Percentiles rank a stretch among this genome's conserved stretches.
These are phyloP conservation scores for Cryptomyrus ogoouensis DNA, from an alignment of 2,113 vertebrate genomes.

Conservation along the genomic window DNA sequence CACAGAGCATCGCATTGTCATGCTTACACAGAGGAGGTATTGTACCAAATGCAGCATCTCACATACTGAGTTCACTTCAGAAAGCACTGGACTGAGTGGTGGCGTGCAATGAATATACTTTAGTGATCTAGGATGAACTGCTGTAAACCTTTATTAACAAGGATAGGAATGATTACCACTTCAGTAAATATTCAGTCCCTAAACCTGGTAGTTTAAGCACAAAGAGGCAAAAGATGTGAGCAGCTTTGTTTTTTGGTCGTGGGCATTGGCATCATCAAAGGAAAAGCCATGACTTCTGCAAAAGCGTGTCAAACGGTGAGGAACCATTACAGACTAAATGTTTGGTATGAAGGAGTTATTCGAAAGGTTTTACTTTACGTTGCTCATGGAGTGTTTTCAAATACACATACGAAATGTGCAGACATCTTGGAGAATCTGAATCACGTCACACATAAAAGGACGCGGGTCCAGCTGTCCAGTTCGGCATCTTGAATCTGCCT, in stretches of 20 bases:
- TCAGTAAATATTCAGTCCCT: background rate
- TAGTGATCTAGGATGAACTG: background rate
- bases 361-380: background rate
- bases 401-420: background rate
- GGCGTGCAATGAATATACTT: background rate
- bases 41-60: conserved; percentile 7
- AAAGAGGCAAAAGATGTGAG: background rate
- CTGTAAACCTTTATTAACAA: background rate
- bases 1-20: conserved; percentile 33
- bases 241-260: background rate
- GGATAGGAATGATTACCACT: background rate
- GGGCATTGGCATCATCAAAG: background rate
- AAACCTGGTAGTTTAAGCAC: background rate
- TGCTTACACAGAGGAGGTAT: conserved; percentile 22
- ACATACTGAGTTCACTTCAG: conserved; percentile 1
- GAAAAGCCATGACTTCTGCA: background rate
- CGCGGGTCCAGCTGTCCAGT: conserved; percentile 7
- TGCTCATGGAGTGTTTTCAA: background rate
- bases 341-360: background rate
- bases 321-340: background rate
- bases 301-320: conserved; percentile 19
- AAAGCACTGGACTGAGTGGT: background rate
- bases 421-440: background rate
- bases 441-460: background rate
- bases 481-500: conserved; percentile 15